Conservation (phyloP, 2,888 invertebrate species). For the Limnephilus auricula region DNA sequence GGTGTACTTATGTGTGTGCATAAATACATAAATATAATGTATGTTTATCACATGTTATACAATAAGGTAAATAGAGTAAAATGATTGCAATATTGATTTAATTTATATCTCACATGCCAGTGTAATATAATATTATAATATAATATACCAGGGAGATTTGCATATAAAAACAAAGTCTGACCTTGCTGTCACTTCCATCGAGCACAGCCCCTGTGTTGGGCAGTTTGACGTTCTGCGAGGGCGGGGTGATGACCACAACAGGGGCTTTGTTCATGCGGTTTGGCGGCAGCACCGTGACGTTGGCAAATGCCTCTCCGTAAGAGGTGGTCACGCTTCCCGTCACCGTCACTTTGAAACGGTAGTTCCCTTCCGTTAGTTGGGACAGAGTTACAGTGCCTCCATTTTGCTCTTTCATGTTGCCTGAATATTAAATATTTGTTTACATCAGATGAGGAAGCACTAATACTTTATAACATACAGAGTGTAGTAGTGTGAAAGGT, state of each 20-base stretch:
- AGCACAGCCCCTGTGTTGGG: constrained; percentile 94
- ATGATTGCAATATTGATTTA: no score
- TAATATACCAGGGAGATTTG: neutral
- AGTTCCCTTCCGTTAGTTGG: constrained; percentile 91
- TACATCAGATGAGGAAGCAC: neutral
- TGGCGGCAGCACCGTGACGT: constrained; percentile 92
- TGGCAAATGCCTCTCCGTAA: constrained; percentile 90
- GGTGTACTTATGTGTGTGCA: neutral
- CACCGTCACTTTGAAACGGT: constrained; percentile 86
- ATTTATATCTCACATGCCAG: neutral
- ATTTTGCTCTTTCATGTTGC: constrained; percentile 89
- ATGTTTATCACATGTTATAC: neutral
- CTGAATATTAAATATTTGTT: constrained; percentile 69
- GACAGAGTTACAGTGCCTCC: constrained; percentile 89
- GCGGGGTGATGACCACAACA: constrained; percentile 90
- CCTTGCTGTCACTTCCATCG: constrained; percentile 88
- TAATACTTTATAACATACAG: neutral
- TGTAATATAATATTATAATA: no score
- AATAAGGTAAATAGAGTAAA: no score
- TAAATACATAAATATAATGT: neutral
- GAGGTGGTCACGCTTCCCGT: constrained; percentile 88
- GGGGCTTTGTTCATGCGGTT: constrained; percentile 91
- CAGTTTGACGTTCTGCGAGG: constrained; percentile 90
- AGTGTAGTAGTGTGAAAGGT: no score
- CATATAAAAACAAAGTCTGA: constrained; percentile 63